Evolutionary conservation across 2,888 invertebrate genomes (phyloP), one percentile per base, ranked within the genome.

Genomic region (Ligdia adustata): DNA sequence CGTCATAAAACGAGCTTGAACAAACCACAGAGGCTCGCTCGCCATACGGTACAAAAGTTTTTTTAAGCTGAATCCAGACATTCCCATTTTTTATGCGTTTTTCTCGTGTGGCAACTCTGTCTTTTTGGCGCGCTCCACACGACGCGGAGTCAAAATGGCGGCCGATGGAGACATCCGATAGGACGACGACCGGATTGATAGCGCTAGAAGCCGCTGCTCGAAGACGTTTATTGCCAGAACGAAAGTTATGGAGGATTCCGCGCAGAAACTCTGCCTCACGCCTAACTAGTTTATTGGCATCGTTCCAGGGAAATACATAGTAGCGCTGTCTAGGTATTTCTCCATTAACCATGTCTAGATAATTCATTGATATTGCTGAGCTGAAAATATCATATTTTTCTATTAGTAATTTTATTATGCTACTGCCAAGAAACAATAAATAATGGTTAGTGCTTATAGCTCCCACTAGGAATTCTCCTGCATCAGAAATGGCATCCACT

Each of bases 361-460:
- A 76, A 78, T 80, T 75, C 79, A 70, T 72, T 22, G 22, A 22
- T 22, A 22, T 22, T 70, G 69, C 79, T 82, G 78, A 80, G 82
- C 82, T 78, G 75, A 82, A 86, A 82, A 82, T 80, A 78, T 79
- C 76, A 82, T 86, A 84, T 78, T 80, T n/a, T n/a, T n/a, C n/a
- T n/a, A n/a, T n/a, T n/a, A n/a, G n/a, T n/a, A n/a, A n/a, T n/a
- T n/a, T n/a, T n/a, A n/a, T n/a, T n/a, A n/a, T n/a, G n/a, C n/a
- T n/a, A n/a, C n/a, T n/a, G n/a, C n/a, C n/a, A n/a, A n/a, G n/a
- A n/a, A n/a, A n/a, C n/a, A n/a, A n/a, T n/a, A n/a, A n/a, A 18
- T 18, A 18, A 18, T 18, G 18, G 4, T 18, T n/a, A n/a, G n/a
- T n/a, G n/a, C n/a, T n/a, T n/a, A n/a, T n/a, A n/a, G n/a, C n/a